Conservation (phyloP, 2,113 vertebrate species). For the Rattus rattus region DNA sequence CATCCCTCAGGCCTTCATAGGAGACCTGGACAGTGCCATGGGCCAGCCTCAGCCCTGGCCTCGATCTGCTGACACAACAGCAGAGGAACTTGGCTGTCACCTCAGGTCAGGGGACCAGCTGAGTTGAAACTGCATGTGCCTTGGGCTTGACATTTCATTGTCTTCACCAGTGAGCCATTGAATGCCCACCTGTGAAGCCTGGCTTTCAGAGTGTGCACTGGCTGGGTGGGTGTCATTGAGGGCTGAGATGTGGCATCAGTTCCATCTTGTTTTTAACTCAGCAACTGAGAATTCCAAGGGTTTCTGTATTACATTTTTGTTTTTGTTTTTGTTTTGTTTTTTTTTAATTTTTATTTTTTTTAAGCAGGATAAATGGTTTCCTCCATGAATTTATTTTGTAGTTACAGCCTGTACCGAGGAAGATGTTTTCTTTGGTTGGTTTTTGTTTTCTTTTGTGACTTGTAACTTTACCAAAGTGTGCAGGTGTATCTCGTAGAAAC, state of each 20-base stretch:
- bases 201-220: background rate
- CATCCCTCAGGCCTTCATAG: background rate
- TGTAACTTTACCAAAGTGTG: constrained; percentile 83
- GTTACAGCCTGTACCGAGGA: constrained; percentile 50
- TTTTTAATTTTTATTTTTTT: background rate
- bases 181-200: constrained; percentile 54
- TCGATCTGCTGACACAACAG: constrained; percentile 73
- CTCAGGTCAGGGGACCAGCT: background rate
- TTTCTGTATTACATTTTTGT: background rate
- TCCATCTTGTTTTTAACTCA: constrained; percentile 69
- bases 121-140: constrained; percentile 84
- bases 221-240: background rate
- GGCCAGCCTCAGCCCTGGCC: background rate
- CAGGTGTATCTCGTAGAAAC: constrained; percentile 86
- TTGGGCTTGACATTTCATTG: constrained; percentile 73
- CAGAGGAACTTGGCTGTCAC: constrained; percentile 60
- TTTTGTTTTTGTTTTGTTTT: background rate
- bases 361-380: constrained; percentile 7
- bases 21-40: background rate
- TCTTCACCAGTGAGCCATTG: constrained; percentile 79
- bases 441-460: constrained; percentile 48
- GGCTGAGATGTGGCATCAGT: background rate
- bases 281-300: constrained; percentile 66
- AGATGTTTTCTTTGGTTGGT: background rate
- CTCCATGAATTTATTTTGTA: constrained; percentile 72